A percentile compares a stretch with the other conserved stretches of the same genome.
Conservation (phyloP, 2,888 invertebrate species). For the Sminthurides aquaticus region DNA sequence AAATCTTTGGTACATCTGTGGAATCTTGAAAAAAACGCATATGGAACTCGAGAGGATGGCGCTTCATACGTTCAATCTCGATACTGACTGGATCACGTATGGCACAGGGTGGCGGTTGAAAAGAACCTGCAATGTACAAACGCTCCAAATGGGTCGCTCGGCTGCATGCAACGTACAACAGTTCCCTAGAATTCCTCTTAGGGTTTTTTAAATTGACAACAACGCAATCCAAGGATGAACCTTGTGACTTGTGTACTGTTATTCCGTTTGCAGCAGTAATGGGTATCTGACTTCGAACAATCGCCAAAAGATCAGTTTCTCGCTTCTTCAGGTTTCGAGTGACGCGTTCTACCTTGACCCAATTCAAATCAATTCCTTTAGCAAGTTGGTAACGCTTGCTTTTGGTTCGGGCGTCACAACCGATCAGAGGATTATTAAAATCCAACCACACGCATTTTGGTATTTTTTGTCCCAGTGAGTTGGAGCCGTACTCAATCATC, state of each 20-base stretch:
- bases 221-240: slow-evolving; percentile 8
- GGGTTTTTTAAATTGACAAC: slow-evolving; percentile 13
- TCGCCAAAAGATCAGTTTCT: neutral
- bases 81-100: slow-evolving; percentile 9
- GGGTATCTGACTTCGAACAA: slow-evolving; percentile 31
- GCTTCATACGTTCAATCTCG: slow-evolving; percentile 16
- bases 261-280: slow-evolving; percentile 25
- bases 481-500: slow-evolving; percentile 9
- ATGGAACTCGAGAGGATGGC: slow-evolving; percentile 2
- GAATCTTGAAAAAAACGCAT: slow-evolving; percentile 25
- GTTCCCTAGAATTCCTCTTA: neutral
- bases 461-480: neutral
- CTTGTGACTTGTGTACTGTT: slow-evolving; percentile 35
- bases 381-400: neutral
- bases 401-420: neutral
- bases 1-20: neutral
- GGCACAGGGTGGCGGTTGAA: slow-evolving; percentile 6
- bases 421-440: slow-evolving; percentile 24
- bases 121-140: slow-evolving; percentile 23
- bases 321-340: neutral
- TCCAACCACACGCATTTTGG: slow-evolving; percentile 20
- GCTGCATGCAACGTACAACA: slow-evolving; percentile 33
- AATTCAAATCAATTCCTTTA: neutral
- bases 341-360: neutral
- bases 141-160: slow-evolving; percentile 20